Evolutionary conservation across 2,888 invertebrate species (phyloP), one percentile per base, ranked within the genome.

Genomic region (Drosophila cognata): DNA sequence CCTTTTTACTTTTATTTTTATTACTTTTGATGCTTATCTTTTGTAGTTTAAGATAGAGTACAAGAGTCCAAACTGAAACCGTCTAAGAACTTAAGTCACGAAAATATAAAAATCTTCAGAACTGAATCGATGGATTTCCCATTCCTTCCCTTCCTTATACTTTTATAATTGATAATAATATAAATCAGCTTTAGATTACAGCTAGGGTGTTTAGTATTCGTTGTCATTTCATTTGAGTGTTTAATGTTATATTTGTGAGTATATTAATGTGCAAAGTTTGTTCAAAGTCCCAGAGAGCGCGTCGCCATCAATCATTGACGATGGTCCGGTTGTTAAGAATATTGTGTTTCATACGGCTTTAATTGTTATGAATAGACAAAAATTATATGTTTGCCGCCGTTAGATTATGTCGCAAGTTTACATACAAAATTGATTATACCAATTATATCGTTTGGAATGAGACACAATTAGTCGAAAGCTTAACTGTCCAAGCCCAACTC

Each of bases 401-500:
- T 3, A 28, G 10, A 5, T 1, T 55, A 29, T 66, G 65, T 53
- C 38, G 29, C 38, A 67, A 50, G 48, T 31, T 51, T 21, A 13
- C 21, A 36, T 33, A 5, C 6, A 36, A 50, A 4, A 48, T 8
- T 18, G 46, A 68, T 59, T 63, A 51, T 35, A 28, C n/a, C 73
- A 57, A 72, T 58, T 66, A 59, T 35, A 51, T 16, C 11, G n/a
- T 53, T 25, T 65, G 51, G 46, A 33, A 36, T 29, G 29, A 43
- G 43, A 51, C 38, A 33, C 41, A 60, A 57, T 33, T 21, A 21
- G 8, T 33, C 1, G 13, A 46, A 77, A 77, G 43, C 62, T 59
- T 41, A 76, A 55, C 55, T 78, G 74, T 46, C 52, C 59, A 60
- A 67, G 66, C 51, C 67, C 18, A 59, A 48, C 38, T 48, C 25